Evolutionary conservation across 2,113 vertebrate species (phyloP).

Genomic region (Mus spicilegus): DNA sequence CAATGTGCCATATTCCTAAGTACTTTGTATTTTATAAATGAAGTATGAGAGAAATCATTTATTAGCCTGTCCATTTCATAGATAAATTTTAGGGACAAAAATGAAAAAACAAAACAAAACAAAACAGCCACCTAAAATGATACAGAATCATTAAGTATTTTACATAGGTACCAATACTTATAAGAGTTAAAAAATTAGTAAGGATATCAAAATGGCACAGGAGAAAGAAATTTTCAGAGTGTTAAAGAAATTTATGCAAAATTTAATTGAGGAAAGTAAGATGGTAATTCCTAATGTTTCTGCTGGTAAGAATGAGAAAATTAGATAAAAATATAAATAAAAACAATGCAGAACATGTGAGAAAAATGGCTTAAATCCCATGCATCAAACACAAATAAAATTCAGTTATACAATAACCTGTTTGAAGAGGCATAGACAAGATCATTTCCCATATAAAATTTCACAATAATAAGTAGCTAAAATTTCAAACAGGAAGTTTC

Average conservation of each 20-base stretch:
- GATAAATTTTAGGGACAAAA: neutral
- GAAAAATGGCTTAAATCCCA: neutral
- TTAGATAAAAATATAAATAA: slow-evolving; percentile 52
- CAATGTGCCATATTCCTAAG: neutral
- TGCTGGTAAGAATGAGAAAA: slow-evolving; percentile 58
- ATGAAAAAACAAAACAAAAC: neutral
- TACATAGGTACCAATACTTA: slow-evolving; percentile 2
- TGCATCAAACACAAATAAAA: neutral
- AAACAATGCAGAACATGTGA: neutral
- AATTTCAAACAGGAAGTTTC: slow-evolving; percentile 18
- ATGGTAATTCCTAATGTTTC: slow-evolving; percentile 11
- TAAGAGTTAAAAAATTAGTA: neutral
- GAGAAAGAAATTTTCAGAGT: neutral
- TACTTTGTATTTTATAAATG: neutral
- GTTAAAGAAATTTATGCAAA: neutral
- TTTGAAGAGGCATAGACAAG: neutral
- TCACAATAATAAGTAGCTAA: neutral
- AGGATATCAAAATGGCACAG: neutral
- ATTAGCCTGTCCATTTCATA: neutral
- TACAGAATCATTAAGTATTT: neutral
- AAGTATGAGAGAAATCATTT: neutral
- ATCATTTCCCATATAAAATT: neutral
- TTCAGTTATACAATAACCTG: neutral
- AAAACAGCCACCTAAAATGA: neutral
- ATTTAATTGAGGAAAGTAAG: slow-evolving; percentile 43